Base-by-base conservation (phyloP, 2,888 invertebrate species). In the Pheosia tremula region DNA sequence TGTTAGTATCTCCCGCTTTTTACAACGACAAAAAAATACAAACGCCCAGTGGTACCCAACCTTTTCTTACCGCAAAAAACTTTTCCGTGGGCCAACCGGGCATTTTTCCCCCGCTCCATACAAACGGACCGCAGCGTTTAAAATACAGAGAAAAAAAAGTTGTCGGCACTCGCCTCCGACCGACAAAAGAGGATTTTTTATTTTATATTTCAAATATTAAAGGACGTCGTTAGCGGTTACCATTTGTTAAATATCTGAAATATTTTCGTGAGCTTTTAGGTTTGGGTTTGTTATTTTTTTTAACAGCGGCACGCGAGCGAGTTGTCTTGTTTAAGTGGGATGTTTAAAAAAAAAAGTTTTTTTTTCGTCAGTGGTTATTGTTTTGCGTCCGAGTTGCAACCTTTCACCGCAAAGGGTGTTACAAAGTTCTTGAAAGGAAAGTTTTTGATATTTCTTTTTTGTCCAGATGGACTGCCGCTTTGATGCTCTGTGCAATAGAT, bases 31-130 rank as follows among this genome's bases (percentile, higher is more conserved):
- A 75, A 82, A 83, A 74, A 69, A 67, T 63, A 63, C 72, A 71
- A 67, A 67, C 68, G 59, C 62, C 66, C 79, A 77, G 77, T 74
- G 61, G 73, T 77, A 87, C 88, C 89, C 88, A 87, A 87, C 91
- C 90, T 88, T 90, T 91, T 92, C 92, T 93, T 91, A 90, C 93
- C 93, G 79, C 92, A 93, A 90, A 92, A 91, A 92, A 91, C 82
- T 90, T 92, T 89, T 84, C 82, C 83, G 80, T 80, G 84, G 86
- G 82, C 83, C 83, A 82, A 85, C 75, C 88, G 84, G 80, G 85
- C 85, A 90, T 91, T 91, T 92, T 92, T 89, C 89, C 88, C 85
- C 83, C 78, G 80, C 81, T 55, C 85, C 83, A 79, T 82, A 85
- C 89, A 93, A 93, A 93, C 91, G 82, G 84, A 91, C 93, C 93